These are phyloP conservation scores for Hypothenemus hampei DNA, from an alignment of 1,140 invertebrate genomes.

Conservation along the genomic window DNA sequence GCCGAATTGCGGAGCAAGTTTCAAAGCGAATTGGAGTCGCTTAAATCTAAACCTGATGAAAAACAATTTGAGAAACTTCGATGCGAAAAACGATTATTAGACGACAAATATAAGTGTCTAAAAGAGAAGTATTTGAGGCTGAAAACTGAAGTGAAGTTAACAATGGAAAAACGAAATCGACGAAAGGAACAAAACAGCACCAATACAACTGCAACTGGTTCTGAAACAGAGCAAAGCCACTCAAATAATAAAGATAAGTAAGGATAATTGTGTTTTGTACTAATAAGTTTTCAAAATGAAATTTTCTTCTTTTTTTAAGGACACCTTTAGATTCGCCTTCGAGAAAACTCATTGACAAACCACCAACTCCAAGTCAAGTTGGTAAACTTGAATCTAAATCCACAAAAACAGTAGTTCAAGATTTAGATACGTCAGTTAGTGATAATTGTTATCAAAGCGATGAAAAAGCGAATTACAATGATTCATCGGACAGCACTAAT, in stretches of 20 bases:
- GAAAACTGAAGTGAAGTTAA: conserved; percentile 69
- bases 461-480: conserved; percentile 36
- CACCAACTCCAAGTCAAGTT: conserved; percentile 28
- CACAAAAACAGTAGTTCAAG: conserved; percentile 38
- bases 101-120: conserved; percentile 73
- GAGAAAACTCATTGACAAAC: conserved; percentile 33
- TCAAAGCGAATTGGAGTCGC: conserved; percentile 54
- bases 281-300: background rate
- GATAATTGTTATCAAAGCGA: conserved; percentile 42
- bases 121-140: conserved; percentile 75
- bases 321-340: conserved; percentile 38
- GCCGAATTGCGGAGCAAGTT: conserved; percentile 57
- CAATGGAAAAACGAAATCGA: conserved; percentile 56
- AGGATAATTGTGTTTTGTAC: conserved; percentile 8
- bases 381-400: conserved; percentile 39
- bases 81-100: conserved; percentile 64
- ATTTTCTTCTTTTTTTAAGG: conserved; percentile 14
- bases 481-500: conserved; percentile 41
- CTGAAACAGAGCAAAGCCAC: conserved; percentile 70
- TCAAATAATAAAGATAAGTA: conserved; percentile 53
- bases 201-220: conserved; percentile 58
- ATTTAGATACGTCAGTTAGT: conserved; percentile 43
- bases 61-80: conserved; percentile 59
- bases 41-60: conserved; percentile 48
- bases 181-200: conserved; percentile 54